A percentile compares a stretch with the other conserved stretches of the same genome.
Conservation (phyloP, 2,797 vertebrate species). For the Chelmon rostratus region DNA sequence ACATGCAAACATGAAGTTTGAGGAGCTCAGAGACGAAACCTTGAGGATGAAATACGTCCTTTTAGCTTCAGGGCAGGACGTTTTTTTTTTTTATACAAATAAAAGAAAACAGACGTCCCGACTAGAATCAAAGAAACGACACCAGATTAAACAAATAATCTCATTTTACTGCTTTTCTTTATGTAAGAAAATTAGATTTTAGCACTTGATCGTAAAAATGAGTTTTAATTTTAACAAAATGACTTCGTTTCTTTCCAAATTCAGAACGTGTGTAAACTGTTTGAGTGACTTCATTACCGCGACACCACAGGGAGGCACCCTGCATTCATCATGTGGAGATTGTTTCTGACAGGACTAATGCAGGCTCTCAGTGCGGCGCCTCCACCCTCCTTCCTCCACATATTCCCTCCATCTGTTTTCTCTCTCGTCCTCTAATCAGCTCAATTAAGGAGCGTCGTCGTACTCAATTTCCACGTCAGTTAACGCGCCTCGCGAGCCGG, state of each 20-base stretch:
- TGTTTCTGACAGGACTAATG: slow-evolving; percentile 38
- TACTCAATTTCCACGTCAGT: slow-evolving; percentile 61
- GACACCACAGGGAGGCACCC: slow-evolving; percentile 4
- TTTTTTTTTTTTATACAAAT: too few relatives aligned
- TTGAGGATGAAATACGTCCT: too few relatives aligned
- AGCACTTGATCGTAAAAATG: not conserved
- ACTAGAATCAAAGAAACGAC: not conserved
- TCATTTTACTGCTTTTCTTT: not conserved
- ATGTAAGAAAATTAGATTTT: not conserved
- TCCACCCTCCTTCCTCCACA: not conserved
- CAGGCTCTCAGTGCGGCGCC: slow-evolving; percentile 21
- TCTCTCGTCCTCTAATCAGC: slow-evolving; percentile 72
- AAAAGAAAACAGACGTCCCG: too few relatives aligned
- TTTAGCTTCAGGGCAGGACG: too few relatives aligned
- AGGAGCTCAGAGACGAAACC: too few relatives aligned
- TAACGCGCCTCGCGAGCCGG: slow-evolving; percentile 31
- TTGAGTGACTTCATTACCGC: slow-evolving; percentile 38
- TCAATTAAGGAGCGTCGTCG: slow-evolving; percentile 78
- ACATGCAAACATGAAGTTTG: too few relatives aligned
- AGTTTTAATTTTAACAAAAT: not conserved
- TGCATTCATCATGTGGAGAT: slow-evolving; percentile 6
- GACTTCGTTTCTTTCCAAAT: not conserved
- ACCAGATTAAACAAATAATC: not conserved
- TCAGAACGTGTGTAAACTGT: slow-evolving; percentile 38
- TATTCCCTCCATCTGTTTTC: slow-evolving; percentile 73